These are phyloP conservation scores for Clarias fuscus DNA, from an alignment of 2,797 vertebrate species.

Conservation along the genomic window DNA sequence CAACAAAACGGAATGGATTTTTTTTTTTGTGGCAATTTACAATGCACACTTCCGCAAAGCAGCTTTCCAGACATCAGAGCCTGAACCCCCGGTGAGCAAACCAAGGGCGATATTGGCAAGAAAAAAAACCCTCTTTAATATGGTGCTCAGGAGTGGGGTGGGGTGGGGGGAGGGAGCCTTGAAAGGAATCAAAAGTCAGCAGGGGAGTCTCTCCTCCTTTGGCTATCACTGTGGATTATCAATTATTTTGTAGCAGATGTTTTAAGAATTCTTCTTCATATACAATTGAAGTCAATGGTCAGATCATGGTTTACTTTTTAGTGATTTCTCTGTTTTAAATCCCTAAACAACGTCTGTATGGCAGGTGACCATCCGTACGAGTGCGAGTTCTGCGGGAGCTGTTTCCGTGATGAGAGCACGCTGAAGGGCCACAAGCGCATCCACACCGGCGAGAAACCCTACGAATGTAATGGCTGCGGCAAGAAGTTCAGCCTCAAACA, in stretches of 20 bases:
- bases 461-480: slow-evolving; percentile 96
- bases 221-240: neutral
- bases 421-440: slow-evolving; percentile 98
- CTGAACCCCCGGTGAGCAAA: slow-evolving; percentile 18
- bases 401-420: slow-evolving; percentile 96
- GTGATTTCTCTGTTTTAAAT: neutral
- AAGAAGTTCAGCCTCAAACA: slow-evolving; percentile 99
- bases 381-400: slow-evolving; percentile 98
- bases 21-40: neutral
- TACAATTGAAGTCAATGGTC: neutral
- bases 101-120: slow-evolving; percentile 14
- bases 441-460: slow-evolving; percentile 97
- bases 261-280: neutral
- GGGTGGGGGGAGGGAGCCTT: no score
- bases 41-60: slow-evolving; percentile 1
- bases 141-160: neutral
- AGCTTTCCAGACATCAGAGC: slow-evolving; percentile 5
- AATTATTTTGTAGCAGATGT: neutral
- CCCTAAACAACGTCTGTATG: slow-evolving; percentile 32
- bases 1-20: slow-evolving; percentile 11
- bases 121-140: neutral
- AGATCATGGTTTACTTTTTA: neutral
- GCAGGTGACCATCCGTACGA: slow-evolving; percentile 93
- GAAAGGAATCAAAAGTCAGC: slow-evolving; percentile 25
- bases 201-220: slow-evolving; percentile 16